Conservation (phyloP, 37 sponge, comb jelly and placozoan species). For the Aplysina aerophoba region DNA sequence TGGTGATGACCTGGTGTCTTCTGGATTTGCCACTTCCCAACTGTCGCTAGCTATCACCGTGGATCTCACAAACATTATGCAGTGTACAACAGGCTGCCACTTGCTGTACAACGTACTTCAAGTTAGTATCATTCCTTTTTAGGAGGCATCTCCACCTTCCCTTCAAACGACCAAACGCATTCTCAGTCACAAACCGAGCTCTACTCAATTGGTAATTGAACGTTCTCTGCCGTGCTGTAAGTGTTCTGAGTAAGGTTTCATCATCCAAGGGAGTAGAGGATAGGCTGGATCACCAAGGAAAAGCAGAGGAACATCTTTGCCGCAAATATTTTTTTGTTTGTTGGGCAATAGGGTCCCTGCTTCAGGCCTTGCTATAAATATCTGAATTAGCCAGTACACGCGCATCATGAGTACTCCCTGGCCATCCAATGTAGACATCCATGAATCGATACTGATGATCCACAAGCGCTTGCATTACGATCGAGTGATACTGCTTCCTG, state of each 20-base stretch:
- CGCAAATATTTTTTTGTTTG: not conserved
- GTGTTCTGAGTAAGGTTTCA: slow-evolving; percentile 26
- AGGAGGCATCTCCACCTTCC: slow-evolving; percentile 25
- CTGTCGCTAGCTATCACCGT: too few species aligned
- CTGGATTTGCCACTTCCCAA: too few species aligned
- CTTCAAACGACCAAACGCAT: slow-evolving; percentile 32
- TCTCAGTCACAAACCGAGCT: slow-evolving; percentile 7
- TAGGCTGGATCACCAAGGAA: slow-evolving; percentile 64
- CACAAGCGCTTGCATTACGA: slow-evolving; percentile 13
- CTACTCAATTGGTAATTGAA: slow-evolving; percentile 34
- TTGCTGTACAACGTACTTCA: not conserved
- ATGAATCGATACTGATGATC: slow-evolving; percentile 24
- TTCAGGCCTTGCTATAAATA: not conserved
- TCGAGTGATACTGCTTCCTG: slow-evolving; percentile 23
- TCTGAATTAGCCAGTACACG: slow-evolving; percentile 27
- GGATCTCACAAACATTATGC: slow-evolving; percentile 32
- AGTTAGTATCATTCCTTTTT: slow-evolving; percentile 23
- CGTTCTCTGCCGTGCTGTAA: slow-evolving; percentile 10
- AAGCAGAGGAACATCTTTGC: slow-evolving; percentile 18
- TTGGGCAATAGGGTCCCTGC: not conserved
- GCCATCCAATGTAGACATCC: slow-evolving; percentile 35
- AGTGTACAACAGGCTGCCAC: slow-evolving; percentile 27
- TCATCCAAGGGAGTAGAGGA: slow-evolving; percentile 20
- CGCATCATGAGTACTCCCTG: slow-evolving; percentile 37
- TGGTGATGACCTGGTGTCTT: too few species aligned